Conservation (phyloP, 2,888 invertebrate genomes). For the Adineta ricciae region DNA sequence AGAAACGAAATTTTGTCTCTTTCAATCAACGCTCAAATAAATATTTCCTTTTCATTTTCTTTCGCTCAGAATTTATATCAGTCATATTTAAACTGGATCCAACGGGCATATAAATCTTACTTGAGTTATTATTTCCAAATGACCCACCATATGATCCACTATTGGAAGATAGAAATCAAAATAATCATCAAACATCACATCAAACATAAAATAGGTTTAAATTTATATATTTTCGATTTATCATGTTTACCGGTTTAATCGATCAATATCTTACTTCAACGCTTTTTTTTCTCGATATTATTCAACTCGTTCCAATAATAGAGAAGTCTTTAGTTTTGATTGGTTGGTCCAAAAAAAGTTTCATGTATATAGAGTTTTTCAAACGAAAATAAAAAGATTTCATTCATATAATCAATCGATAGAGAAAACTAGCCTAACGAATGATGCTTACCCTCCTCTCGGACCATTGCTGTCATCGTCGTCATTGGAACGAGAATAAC, state of each 20-base stretch:
- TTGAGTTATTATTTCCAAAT: conserved; percentile 5
- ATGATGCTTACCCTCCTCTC: background rate
- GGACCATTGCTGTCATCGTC: background rate
- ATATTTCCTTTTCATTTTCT: background rate
- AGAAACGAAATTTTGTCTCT: background rate
- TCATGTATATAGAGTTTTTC: background rate
- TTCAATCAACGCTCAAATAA: background rate
- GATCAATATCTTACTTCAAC: background rate
- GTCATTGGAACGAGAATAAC: background rate
- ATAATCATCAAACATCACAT: background rate
- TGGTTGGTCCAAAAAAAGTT: background rate
- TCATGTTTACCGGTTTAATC: background rate
- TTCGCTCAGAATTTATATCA: background rate
- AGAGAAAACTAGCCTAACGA: background rate
- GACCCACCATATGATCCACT: background rate
- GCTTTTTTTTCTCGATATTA: background rate
- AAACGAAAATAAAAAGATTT: background rate
- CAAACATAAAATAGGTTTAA: background rate
- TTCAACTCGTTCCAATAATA: background rate
- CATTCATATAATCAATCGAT: background rate
- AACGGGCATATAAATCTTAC: background rate
- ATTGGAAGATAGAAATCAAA: background rate
- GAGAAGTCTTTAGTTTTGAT: background rate
- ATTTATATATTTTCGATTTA: background rate
- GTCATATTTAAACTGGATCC: background rate